These are phyloP conservation scores for Cataglyphis altisquamis DNA, from an alignment of 2,888 invertebrate species.

Conservation along the genomic window DNA sequence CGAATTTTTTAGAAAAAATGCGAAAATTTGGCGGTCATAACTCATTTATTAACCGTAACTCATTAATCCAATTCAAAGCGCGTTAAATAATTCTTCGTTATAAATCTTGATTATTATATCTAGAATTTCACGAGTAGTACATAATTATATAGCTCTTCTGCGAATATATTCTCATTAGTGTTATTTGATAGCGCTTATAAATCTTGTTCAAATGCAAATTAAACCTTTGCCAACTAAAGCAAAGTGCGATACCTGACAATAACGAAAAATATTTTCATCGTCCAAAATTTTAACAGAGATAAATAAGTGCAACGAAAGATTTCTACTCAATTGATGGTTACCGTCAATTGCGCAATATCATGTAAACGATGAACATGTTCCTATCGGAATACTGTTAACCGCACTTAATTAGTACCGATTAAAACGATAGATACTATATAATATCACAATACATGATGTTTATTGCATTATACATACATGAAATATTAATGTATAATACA, in stretches of 20 bases:
- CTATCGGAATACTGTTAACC: background rate
- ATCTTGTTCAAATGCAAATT: background rate
- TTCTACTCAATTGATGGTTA: slow-evolving; percentile 63
- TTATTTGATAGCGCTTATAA: background rate
- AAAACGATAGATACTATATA: background rate
- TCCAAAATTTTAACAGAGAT: background rate
- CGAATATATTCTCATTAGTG: background rate
- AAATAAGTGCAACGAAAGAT: slow-evolving; percentile 28
- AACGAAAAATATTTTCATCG: background rate
- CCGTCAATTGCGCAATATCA: slow-evolving; percentile 76
- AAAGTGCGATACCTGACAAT: background rate
- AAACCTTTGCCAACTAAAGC: background rate
- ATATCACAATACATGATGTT: background rate
- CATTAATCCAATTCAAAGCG: background rate
- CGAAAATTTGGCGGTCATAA: background rate
- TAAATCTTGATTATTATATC: background rate
- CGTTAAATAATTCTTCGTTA: background rate
- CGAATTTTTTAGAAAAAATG: background rate
- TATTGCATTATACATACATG: background rate
- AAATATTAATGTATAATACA: slow-evolving; percentile 3
- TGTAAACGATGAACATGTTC: slow-evolving; percentile 73
- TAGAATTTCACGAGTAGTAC: background rate
- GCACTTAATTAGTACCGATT: background rate
- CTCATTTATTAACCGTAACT: background rate
- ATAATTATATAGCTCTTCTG: background rate